Evolutionary conservation across 1,140 invertebrate species (phyloP).

Genomic region (Procambarus virginalis): DNA sequence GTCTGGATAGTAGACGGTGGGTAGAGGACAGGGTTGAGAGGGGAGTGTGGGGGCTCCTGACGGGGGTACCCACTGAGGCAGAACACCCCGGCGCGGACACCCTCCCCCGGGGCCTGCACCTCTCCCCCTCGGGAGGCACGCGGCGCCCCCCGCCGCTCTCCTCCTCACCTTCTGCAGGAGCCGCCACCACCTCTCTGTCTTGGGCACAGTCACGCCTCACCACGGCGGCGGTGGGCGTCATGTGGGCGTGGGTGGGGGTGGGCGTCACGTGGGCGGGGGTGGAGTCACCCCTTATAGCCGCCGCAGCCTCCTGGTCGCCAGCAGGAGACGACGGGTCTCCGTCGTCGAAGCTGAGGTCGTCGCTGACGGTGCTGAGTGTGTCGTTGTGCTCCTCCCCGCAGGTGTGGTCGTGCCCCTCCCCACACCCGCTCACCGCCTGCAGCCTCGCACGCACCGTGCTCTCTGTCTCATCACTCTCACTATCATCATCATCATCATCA

Average conservation of each 20-base stretch:
- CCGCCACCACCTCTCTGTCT: too few species aligned
- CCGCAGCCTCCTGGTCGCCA: slow-evolving; percentile 2
- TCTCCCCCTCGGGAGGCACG: neutral
- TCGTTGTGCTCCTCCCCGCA: slow-evolving; percentile 55
- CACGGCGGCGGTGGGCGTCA: neutral
- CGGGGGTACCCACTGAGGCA: slow-evolving; percentile 51
- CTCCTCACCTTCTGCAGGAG: neutral
- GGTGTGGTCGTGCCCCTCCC: neutral
- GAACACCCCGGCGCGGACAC: slow-evolving; percentile 50
- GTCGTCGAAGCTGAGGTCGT: slow-evolving; percentile 58
- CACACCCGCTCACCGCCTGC: neutral
- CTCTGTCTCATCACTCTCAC: slow-evolving; percentile 63
- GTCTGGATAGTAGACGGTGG: neutral
- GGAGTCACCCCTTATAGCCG: neutral
- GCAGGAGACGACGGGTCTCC: slow-evolving; percentile 17
- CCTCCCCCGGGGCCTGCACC: slow-evolving; percentile 15
- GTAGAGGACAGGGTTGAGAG: neutral
- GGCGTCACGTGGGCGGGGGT: neutral
- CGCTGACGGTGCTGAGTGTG: slow-evolving; percentile 55
- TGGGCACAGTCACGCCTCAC: too few species aligned
- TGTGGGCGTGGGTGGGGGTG: neutral
- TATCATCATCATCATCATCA: slow-evolving; percentile 49
- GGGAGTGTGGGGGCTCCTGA: neutral
- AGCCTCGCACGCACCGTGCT: slow-evolving; percentile 58
- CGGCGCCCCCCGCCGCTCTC: neutral